A percentile compares a stretch with the other conserved stretches of the same genome.
Conservation (phyloP, 2,113 vertebrate species). For the Apaloderma vittatum region DNA sequence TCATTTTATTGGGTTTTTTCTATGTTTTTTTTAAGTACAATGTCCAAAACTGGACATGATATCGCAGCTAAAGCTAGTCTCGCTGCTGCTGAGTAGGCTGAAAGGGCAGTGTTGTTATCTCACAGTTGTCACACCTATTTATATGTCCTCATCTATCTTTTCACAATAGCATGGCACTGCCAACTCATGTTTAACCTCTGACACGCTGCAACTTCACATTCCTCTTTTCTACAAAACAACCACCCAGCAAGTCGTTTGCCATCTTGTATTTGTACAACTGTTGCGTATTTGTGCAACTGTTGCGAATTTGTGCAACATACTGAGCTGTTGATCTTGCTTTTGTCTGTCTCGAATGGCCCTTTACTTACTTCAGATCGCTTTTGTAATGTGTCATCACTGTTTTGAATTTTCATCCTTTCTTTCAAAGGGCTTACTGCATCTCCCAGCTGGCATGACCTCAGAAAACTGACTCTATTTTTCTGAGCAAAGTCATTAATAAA, state of each 20-base stretch:
- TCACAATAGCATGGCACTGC: background rate
- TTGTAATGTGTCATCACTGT: accelerated
- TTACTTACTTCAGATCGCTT: background rate
- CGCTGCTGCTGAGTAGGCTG: background rate
- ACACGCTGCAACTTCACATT: background rate
- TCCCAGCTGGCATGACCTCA: background rate
- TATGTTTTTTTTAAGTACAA: background rate
- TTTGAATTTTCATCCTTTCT: background rate
- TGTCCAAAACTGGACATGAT: background rate
- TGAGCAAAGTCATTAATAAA: conserved; percentile 1
- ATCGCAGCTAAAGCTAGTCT: background rate
- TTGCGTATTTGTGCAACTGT: background rate
- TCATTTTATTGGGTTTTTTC: background rate
- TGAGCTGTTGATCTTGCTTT: background rate
- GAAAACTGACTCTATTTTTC: background rate
- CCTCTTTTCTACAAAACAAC: background rate
- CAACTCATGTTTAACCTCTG: background rate
- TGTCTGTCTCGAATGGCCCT: background rate
- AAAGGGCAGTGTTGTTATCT: background rate
- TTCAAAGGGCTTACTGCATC: background rate
- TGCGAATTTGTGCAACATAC: background rate
- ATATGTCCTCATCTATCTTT: background rate
- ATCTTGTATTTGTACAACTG: background rate
- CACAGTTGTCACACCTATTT: background rate
- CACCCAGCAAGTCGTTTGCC: background rate